phyloP scores from a whole-genome alignment of 1,140 invertebrate genomes.

The Scylla paramamosain region DNA sequence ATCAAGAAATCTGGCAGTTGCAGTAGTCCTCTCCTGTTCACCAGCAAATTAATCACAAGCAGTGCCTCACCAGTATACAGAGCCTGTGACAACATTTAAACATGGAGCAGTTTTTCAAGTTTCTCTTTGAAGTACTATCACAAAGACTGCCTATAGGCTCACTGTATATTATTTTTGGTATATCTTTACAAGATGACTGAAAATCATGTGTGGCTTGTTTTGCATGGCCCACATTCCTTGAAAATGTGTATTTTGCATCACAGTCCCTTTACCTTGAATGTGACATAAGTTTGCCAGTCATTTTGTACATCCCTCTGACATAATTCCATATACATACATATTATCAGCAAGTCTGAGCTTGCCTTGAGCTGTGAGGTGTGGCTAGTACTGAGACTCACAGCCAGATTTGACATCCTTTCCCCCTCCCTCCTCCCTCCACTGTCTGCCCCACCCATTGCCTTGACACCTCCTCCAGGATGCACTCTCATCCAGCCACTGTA shows the following conservation, averaged over 20 bases:
- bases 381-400: neutral
- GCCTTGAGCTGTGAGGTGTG: neutral
- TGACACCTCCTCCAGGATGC: neutral
- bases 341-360: conserved; percentile 12
- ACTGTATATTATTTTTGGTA: neutral
- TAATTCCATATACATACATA: neutral
- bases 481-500: neutral
- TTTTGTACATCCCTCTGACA: neutral
- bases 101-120: neutral
- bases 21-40: conserved; percentile 7
- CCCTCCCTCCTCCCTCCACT: neutral
- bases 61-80: conserved; percentile 20
- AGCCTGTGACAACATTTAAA: conserved; percentile 11
- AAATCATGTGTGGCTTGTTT: neutral
- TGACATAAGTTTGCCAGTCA: neutral
- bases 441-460: conserved; percentile 8
- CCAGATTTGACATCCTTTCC: neutral
- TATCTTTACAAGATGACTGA: neutral
- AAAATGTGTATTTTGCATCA: too few relatives aligned
- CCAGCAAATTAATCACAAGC: neutral
- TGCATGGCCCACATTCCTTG: neutral
- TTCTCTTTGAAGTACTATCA: neutral
- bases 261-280: neutral
- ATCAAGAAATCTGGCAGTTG: neutral
- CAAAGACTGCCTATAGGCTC: neutral